Conservation (phyloP, 2,113 vertebrate genomes). For the Trinectes maculatus region DNA sequence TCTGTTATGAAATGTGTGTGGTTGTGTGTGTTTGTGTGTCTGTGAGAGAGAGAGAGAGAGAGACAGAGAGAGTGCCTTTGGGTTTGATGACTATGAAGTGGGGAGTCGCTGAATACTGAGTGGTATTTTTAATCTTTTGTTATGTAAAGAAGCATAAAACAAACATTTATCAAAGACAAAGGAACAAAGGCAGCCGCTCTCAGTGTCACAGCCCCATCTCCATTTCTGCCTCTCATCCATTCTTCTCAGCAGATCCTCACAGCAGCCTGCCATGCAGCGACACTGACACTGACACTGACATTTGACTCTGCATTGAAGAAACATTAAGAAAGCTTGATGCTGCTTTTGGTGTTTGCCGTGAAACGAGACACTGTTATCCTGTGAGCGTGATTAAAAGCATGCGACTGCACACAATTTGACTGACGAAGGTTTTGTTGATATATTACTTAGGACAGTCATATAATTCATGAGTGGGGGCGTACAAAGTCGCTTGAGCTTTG, state of each 20-base stretch:
- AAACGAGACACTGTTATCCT: too few relatives aligned
- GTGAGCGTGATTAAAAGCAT: too few relatives aligned
- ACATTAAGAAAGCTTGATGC: neutral
- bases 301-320: constrained; percentile 15
- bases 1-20: constrained; percentile 59
- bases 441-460: too few relatives aligned
- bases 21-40: neutral
- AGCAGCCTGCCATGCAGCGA: neutral
- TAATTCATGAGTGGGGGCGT: too few relatives aligned
- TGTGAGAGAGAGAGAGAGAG: constrained; percentile 16
- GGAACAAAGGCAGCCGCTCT: constrained; percentile 42
- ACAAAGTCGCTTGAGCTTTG: too few relatives aligned
- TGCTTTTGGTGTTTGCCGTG: constrained; percentile 1
- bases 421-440: too few relatives aligned
- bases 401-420: too few relatives aligned
- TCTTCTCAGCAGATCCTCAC: neutral
- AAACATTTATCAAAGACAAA: constrained; percentile 66
- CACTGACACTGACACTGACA: constrained; percentile 7
- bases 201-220: constrained; percentile 22
- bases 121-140: constrained; percentile 70
- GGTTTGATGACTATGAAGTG: constrained; percentile 59
- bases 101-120: constrained; percentile 55
- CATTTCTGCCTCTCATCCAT: constrained; percentile 24
- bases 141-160: constrained; percentile 63
- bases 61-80: constrained; percentile 9